A percentile compares a stretch with the other conserved stretches of the same genome.
Conservation (phyloP, 1,140 invertebrate genomes). For the Bombus huntii region DNA sequence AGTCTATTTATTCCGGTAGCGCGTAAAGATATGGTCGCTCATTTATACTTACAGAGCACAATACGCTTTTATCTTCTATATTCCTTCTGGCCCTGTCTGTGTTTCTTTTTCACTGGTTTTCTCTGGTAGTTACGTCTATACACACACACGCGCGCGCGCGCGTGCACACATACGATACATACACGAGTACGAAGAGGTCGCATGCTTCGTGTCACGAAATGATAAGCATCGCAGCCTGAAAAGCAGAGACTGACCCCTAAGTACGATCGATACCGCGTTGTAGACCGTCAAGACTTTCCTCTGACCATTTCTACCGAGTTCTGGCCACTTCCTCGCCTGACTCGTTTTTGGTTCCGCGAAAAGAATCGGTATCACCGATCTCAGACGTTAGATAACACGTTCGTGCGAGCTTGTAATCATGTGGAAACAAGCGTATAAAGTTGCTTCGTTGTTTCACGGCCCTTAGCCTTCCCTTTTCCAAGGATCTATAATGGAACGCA, state of each 20-base stretch:
- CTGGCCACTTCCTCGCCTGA: constrained; percentile 43
- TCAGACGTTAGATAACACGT: constrained; percentile 30
- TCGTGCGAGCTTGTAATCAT: neutral
- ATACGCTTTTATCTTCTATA: constrained; percentile 18
- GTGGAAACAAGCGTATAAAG: neutral
- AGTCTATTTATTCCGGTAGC: neutral
- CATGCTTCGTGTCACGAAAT: constrained; percentile 68
- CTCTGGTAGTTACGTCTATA: neutral
- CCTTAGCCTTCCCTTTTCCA: neutral
- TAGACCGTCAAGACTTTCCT: constrained; percentile 61
- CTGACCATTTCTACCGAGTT: constrained; percentile 39
- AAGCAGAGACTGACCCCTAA: constrained; percentile 69
- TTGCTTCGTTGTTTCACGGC: neutral
- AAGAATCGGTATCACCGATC: constrained; percentile 35
- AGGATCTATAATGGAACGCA: neutral
- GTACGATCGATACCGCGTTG: constrained; percentile 65
- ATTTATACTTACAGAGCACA: neutral
- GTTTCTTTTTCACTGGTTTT: constrained; percentile 32
- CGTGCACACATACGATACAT: too few species aligned
- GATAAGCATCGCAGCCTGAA: constrained; percentile 69
- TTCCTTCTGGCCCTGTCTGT: neutral
- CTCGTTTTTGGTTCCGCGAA: constrained; percentile 45
- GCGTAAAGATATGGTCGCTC: constrained; percentile 1
- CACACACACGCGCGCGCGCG: fast-evolving
- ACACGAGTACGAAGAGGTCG: constrained; percentile 39